A percentile compares a stretch with the other conserved stretches of the same genome.
These are phyloP conservation scores for Phyllotreta cruciferae DNA, from an alignment of 2,888 invertebrate genomes.

Conservation along the genomic window DNA sequence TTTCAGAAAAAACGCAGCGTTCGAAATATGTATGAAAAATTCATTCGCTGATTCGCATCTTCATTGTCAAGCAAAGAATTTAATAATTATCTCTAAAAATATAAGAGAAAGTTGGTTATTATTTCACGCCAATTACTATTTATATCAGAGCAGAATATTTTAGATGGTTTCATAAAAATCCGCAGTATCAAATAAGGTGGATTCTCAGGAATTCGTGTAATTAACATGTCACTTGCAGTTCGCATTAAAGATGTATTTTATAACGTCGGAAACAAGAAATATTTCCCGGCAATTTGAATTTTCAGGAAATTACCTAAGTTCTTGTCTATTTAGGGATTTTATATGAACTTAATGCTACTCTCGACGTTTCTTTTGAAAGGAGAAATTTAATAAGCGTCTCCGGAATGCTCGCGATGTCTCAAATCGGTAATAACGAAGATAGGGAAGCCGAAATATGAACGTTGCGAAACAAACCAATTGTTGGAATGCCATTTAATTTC, in stretches of 20 bases:
- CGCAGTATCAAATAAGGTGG: no score
- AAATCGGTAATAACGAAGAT: no score
- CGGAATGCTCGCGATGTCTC: no score
- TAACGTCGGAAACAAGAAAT: conserved; percentile 3
- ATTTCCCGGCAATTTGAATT: conserved; percentile 7
- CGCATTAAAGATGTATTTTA: conserved; percentile 1
- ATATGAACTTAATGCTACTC: conserved; percentile 12
- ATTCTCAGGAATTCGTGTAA: not conserved
- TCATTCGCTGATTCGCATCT: not conserved
- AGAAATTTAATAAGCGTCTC: conserved; percentile 10
- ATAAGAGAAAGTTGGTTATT: no score
- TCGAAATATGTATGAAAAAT: conserved; percentile 3
- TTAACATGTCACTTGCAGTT: conserved; percentile 15
- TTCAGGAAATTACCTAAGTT: conserved; percentile 10
- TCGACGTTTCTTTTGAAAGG: conserved; percentile 6
- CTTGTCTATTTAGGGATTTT: conserved; percentile 16
- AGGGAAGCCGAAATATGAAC: no score
- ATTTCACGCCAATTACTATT: no score
- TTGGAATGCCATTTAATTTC: no score
- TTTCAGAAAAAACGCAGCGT: conserved; percentile 15
- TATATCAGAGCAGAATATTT: no score
- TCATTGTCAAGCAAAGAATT: no score
- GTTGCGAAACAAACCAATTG: no score
- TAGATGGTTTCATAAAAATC: no score
- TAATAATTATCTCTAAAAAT: no score